These are phyloP conservation scores for Acrobeloides nanus DNA, from an alignment of 2,888 invertebrate species.

Conservation along the genomic window DNA sequence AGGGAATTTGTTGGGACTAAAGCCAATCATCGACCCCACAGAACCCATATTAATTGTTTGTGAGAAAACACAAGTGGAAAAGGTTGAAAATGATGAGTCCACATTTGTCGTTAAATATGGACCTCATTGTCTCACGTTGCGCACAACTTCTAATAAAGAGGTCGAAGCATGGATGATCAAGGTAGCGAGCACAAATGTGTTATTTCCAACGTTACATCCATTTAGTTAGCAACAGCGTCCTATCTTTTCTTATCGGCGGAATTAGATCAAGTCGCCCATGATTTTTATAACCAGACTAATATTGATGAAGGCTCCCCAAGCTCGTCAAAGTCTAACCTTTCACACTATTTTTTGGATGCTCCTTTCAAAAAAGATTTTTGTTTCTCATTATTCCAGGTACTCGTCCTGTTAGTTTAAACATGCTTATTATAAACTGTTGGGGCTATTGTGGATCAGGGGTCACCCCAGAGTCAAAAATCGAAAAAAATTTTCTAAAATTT, in stretches of 20 bases:
- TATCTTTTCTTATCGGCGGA: conserved; percentile 37
- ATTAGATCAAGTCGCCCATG: conserved; percentile 36
- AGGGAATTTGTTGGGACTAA: conserved; percentile 25
- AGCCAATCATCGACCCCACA: conserved; percentile 19
- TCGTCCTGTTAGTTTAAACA: not conserved
- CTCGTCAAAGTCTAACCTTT: conserved; percentile 6
- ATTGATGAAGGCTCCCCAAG: not conserved
- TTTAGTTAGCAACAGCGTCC: conserved; percentile 37
- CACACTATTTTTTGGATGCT: conserved; percentile 35
- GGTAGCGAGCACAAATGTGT: conserved; percentile 19
- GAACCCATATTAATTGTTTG: conserved; percentile 44
- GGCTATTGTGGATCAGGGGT: too few relatives aligned
- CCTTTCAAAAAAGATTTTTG: conserved; percentile 35
- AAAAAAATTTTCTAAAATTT: too few relatives aligned
- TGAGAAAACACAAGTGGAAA: conserved; percentile 33
- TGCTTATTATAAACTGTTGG: not conserved
- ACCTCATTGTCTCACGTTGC: conserved; percentile 20
- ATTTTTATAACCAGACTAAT: conserved; percentile 2
- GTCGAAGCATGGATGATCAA: conserved; percentile 46
- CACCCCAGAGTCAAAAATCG: too few relatives aligned
- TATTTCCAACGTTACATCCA: not conserved
- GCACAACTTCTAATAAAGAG: conserved; percentile 24
- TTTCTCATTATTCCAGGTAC: conserved; percentile 45
- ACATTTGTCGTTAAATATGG: conserved; percentile 22
- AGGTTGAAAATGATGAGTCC: conserved; percentile 6